Percentiles rank a stretch among this genome's conserved stretches.
Conservation (phyloP, 2,888 invertebrate genomes). For the Chymomyza fuscimana region DNA sequence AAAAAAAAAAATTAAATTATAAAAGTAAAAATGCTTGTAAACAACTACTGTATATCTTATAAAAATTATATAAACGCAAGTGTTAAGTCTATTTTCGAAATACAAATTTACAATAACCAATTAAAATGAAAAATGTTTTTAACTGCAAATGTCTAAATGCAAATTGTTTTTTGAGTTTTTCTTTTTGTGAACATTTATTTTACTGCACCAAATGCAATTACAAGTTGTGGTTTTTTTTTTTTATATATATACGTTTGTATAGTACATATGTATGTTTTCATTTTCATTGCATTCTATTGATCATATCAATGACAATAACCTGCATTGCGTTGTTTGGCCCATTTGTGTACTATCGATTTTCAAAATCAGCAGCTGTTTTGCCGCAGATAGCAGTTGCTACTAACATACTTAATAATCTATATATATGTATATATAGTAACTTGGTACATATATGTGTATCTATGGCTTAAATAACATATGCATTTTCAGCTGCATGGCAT, state of each 20-base stretch:
- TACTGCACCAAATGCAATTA: slow-evolving; percentile 1
- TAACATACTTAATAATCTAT: slow-evolving; percentile 11
- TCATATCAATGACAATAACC: slow-evolving; percentile 53
- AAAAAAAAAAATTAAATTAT: neutral
- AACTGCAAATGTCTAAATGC: neutral
- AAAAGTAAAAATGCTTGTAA: slow-evolving; percentile 7
- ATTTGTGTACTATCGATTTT: slow-evolving; percentile 54
- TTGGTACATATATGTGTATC: neutral
- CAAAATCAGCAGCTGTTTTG: slow-evolving; percentile 65
- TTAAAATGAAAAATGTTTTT: slow-evolving; percentile 5
- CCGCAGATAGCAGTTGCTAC: slow-evolving; percentile 33
- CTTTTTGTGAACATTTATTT: neutral
- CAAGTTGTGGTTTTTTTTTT: neutral
- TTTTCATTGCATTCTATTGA: neutral
- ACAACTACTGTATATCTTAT: slow-evolving; percentile 23
- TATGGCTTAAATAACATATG: neutral
- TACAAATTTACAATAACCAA: slow-evolving; percentile 27
- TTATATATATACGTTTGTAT: neutral
- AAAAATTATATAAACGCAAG: slow-evolving; percentile 58
- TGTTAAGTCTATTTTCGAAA: slow-evolving; percentile 41
- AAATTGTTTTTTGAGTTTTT: neutral
- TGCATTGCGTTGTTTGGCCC: slow-evolving; percentile 19
- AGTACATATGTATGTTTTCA: neutral
- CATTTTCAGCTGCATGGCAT: slow-evolving; percentile 22
- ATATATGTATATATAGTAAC: slow-evolving; percentile 3